A percentile compares a stretch with the other conserved stretches of the same genome.
These are phyloP conservation scores for Prunella fulvescens DNA, from an alignment of 2,113 vertebrate genomes.

Conservation along the genomic window DNA sequence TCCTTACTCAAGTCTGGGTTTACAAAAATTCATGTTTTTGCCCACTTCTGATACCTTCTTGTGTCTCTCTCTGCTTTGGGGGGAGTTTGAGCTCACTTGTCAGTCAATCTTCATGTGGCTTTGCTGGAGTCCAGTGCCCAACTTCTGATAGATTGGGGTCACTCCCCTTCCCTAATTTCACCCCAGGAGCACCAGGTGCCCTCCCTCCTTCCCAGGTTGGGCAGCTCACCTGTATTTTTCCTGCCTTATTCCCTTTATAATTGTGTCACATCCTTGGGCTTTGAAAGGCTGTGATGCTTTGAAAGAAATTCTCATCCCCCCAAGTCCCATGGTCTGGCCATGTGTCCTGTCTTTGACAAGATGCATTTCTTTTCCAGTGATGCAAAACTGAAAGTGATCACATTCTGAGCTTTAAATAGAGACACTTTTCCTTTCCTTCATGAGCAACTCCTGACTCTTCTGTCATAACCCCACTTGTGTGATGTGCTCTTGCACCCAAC, in stretches of 20 bases:
- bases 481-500: neutral
- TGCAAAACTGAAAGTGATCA: neutral
- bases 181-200: neutral
- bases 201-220: neutral
- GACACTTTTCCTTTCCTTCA: neutral
- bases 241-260: neutral
- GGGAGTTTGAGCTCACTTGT: neutral
- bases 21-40: rapidly evolving
- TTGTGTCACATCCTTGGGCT: neutral
- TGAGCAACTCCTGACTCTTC: neutral
- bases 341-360: neutral
- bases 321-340: neutral
- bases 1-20: neutral
- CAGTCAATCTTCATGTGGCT: neutral
- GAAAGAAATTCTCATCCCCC: neutral
- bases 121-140: neutral
- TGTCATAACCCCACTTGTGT: neutral
- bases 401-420: neutral
- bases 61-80: neutral
- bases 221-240: neutral
- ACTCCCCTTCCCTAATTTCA: rapidly evolving
- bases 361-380: neutral
- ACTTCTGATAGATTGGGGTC: neutral
- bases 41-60: neutral
- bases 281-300: neutral